Conservation (phyloP, 2,113 vertebrate genomes). For the Ctenodactylus gundi region DNA sequence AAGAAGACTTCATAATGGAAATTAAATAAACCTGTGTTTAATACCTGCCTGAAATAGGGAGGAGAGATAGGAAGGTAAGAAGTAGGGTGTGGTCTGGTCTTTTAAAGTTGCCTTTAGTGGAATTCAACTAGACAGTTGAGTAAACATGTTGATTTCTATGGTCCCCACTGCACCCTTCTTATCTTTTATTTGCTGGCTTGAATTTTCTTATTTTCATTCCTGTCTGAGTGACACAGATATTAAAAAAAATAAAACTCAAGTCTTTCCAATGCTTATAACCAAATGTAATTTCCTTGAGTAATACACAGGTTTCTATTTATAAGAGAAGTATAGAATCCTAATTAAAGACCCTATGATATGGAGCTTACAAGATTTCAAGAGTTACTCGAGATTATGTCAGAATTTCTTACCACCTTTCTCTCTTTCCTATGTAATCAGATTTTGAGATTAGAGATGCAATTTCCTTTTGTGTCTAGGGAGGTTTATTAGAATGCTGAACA, state of each 20-base stretch:
- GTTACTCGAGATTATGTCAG: not conserved
- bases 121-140: not conserved
- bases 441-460: slow-evolving; percentile 76
- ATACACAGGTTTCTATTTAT: slow-evolving; percentile 39
- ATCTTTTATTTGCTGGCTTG: not conserved
- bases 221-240: slow-evolving; percentile 9
- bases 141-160: not conserved
- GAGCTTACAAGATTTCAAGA: slow-evolving; percentile 34
- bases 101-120: too few species aligned
- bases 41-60: not conserved
- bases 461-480: slow-evolving; percentile 68
- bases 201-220: slow-evolving; percentile 27
- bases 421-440: slow-evolving; percentile 71
- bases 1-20: not conserved
- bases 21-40: not conserved
- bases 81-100: not conserved
- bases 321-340: slow-evolving; percentile 34
- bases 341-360: slow-evolving; percentile 8
- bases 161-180: not conserved
- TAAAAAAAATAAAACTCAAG: slow-evolving; percentile 41
- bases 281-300: slow-evolving; percentile 37
- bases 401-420: not conserved
- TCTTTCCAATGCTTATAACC: slow-evolving; percentile 23
- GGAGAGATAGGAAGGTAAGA: not conserved
- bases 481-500: slow-evolving; percentile 56